phyloP scores from a whole-genome alignment of 2,113 vertebrate species.

The Aldabrachelys gigantea region DNA sequence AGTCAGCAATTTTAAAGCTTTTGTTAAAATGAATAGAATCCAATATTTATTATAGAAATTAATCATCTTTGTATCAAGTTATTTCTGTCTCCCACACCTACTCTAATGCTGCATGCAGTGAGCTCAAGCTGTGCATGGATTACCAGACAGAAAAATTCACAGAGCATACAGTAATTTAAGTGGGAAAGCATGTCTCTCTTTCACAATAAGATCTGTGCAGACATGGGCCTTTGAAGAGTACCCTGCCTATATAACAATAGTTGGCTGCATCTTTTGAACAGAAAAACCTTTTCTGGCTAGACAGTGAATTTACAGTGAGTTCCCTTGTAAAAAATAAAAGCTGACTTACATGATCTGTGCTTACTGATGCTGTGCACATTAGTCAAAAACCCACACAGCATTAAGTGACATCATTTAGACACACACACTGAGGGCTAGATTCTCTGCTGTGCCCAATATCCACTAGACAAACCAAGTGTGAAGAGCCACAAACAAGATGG shows the following conservation, averaged over 20 bases:
- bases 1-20: not conserved
- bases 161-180: not conserved
- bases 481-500: not conserved
- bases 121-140: not conserved
- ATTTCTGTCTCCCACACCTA: not conserved
- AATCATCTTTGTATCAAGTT: not conserved
- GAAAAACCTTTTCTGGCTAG: not conserved
- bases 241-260: not conserved
- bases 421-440: not conserved
- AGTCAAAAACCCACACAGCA: not conserved
- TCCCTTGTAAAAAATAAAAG: fast-evolving
- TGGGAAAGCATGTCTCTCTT: fast-evolving
- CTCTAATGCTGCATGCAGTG: not conserved
- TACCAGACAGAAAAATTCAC: fast-evolving
- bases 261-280: not conserved
- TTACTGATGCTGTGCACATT: not conserved
- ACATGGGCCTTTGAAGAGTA: not conserved
- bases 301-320: fast-evolving
- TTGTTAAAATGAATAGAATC: not conserved
- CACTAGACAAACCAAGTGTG: not conserved
- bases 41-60: not conserved
- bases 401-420: not conserved
- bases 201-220: not conserved
- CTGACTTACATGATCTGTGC: fast-evolving
- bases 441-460: not conserved